These are phyloP conservation scores for Atta texana DNA, from an alignment of 1,140 invertebrate genomes.

Conservation along the genomic window DNA sequence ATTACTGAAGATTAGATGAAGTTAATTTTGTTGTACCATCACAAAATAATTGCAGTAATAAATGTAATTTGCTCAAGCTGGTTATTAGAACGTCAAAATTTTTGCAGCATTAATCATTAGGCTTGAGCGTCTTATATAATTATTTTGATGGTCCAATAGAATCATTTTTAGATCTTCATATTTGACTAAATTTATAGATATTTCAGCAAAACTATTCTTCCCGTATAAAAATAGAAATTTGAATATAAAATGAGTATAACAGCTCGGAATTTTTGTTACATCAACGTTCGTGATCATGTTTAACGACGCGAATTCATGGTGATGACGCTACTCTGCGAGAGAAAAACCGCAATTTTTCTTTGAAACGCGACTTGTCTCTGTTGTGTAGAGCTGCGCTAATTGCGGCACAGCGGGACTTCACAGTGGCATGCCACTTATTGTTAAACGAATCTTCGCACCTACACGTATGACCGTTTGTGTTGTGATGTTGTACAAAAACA, in stretches of 20 bases:
- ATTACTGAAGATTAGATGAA: no score
- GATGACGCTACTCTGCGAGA: not conserved
- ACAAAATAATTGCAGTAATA: no score
- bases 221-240: not conserved
- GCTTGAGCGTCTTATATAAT: no score
- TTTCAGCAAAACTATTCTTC: no score
- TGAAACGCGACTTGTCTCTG: not conserved
- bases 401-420: slow-evolving; percentile 1
- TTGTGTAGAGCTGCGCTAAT: slow-evolving; percentile 38
- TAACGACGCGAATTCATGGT: not conserved
- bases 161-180: no score
- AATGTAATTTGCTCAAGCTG: no score
- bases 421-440: slow-evolving; percentile 5
- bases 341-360: slow-evolving; percentile 39
- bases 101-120: no score
- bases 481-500: not conserved
- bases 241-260: not conserved
- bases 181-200: no score
- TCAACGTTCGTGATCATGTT: not conserved
- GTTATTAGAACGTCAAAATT: no score
- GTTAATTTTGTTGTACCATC: no score
- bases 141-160: no score
- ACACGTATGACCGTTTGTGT: not conserved
- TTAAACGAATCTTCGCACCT: slow-evolving; percentile 42
- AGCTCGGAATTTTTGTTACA: not conserved